Conservation (phyloP, 2,888 invertebrate genomes). For the Orchesella flavescens region DNA sequence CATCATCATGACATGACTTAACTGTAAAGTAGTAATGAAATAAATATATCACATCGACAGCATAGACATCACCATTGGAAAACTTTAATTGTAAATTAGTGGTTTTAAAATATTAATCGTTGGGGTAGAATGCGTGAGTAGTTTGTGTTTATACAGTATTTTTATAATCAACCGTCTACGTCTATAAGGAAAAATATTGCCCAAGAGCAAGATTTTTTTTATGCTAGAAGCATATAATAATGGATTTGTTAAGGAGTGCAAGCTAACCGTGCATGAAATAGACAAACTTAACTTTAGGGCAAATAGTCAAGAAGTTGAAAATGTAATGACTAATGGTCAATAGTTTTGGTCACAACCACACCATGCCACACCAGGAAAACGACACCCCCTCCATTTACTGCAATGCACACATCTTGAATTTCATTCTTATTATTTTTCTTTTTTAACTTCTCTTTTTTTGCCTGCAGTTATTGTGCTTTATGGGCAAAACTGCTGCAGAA, state of each 20-base stretch:
- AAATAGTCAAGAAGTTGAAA: not conserved
- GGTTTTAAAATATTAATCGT: constrained; percentile 25
- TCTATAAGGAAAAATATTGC: not conserved
- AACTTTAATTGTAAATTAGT: constrained; percentile 45
- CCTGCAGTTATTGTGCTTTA: not conserved
- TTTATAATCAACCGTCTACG: too few relatives aligned
- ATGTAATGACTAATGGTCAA: constrained; percentile 26
- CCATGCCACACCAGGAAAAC: not conserved
- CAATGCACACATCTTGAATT: not conserved
- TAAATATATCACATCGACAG: too few relatives aligned
- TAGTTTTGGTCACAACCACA: constrained; percentile 1
- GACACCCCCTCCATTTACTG: too few relatives aligned
- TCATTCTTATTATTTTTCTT: not conserved
- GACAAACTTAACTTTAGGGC: constrained; percentile 6
- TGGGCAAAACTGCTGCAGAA: constrained; percentile 55
- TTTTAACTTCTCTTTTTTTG: too few relatives aligned
- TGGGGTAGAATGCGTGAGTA: not conserved
- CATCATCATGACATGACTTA: constrained; percentile 28
- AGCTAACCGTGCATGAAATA: constrained; percentile 39
- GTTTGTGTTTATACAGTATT: too few relatives aligned
- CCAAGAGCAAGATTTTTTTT: constrained; percentile 7
- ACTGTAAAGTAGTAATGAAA: constrained; percentile 50
- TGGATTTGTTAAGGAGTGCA: constrained; percentile 22
- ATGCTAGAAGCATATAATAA: constrained; percentile 34
- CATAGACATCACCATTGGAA: constrained; percentile 48